Percentiles rank a stretch among this genome's conserved stretches.
These are phyloP conservation scores for Aepyceros melampus DNA, from an alignment of 2,113 vertebrate species.

Conservation along the genomic window DNA sequence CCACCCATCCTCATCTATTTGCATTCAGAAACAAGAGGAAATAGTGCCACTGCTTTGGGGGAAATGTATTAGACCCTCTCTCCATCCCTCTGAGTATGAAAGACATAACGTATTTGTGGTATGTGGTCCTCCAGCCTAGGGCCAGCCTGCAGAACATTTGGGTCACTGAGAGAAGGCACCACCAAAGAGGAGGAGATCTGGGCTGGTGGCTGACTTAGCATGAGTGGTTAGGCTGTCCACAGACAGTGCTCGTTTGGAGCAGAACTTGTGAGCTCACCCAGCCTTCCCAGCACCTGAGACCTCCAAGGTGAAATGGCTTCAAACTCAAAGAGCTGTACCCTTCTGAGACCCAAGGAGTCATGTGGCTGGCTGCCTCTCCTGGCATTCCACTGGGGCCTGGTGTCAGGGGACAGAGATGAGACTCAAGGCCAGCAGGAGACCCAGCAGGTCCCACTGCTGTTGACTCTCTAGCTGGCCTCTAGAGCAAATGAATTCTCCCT, in stretches of 20 bases:
- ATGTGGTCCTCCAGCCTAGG: background rate
- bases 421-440: background rate
- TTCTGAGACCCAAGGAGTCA: background rate
- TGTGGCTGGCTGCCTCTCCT: background rate
- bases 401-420: background rate
- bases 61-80: background rate
- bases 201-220: background rate
- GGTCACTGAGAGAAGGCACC: background rate
- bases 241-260: background rate
- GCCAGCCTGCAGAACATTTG: background rate
- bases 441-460: background rate
- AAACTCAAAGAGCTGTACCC: background rate
- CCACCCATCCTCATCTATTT: background rate
- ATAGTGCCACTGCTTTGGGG: background rate
- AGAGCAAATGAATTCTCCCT: background rate
- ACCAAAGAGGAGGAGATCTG: background rate
- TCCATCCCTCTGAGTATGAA: background rate
- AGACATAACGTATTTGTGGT: background rate
- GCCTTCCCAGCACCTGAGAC: background rate
- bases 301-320: background rate
- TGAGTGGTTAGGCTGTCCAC: background rate
- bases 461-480: background rate
- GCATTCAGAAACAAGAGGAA: background rate
- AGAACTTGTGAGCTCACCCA: background rate
- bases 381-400: background rate